Percentiles rank a stretch among this genome's conserved stretches.
Conservation (phyloP, 2,888 invertebrate genomes). For the Ypsolopha scabrella region DNA sequence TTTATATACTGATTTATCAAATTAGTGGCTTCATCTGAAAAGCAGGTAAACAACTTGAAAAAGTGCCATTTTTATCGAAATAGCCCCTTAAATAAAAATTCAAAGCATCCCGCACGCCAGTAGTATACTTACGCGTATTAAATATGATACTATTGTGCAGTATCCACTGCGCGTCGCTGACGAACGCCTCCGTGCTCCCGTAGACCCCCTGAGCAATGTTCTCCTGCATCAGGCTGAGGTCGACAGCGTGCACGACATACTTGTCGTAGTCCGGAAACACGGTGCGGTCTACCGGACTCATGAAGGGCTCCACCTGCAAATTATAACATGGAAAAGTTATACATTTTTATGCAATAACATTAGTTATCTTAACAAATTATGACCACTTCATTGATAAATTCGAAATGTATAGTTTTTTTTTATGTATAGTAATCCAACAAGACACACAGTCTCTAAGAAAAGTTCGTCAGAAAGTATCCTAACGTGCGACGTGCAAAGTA, state of each 20-base stretch:
- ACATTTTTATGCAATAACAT: too few relatives aligned
- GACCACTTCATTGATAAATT: background rate
- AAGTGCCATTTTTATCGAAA: too few relatives aligned
- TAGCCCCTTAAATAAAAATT: too few relatives aligned
- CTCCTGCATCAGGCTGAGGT: conserved; percentile 78
- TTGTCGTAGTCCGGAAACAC: conserved; percentile 83
- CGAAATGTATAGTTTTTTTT: background rate
- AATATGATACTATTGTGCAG: conserved; percentile 93
- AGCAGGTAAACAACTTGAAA: too few relatives aligned
- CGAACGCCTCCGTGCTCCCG: conserved; percentile 89
- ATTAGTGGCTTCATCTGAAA: too few relatives aligned
- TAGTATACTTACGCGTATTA: conserved; percentile 80
- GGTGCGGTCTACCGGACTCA: conserved; percentile 77
- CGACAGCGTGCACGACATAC: conserved; percentile 90
- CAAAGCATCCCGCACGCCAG: too few relatives aligned
- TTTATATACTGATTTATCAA: too few relatives aligned
- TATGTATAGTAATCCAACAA: background rate
- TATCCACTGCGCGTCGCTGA: conserved; percentile 94
- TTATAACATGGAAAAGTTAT: background rate
- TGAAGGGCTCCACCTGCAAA: conserved; percentile 83
- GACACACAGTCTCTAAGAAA: too few relatives aligned
- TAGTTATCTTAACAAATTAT: too few relatives aligned
- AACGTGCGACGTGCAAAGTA: too few relatives aligned
- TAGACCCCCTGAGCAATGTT: conserved; percentile 83
- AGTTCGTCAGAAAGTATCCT: too few relatives aligned